Evolutionary conservation across 2,888 invertebrate species (phyloP).

Genomic region (Lasius platythorax): DNA sequence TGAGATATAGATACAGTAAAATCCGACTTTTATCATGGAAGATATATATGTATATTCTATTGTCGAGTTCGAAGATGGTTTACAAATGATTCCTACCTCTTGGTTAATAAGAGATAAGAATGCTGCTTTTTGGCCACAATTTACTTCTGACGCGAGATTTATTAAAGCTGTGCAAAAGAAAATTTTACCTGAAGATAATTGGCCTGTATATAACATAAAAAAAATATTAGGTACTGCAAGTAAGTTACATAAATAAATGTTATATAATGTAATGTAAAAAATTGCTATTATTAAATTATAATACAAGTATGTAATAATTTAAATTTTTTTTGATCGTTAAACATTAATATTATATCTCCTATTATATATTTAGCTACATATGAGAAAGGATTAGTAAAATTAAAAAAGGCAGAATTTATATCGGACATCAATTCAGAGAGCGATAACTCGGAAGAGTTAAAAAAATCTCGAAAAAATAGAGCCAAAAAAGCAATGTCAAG

Average conservation of each 20-base stretch:
- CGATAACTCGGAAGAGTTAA: neutral
- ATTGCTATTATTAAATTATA: too few species aligned
- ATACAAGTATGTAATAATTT: too few species aligned
- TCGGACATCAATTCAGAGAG: slow-evolving; percentile 11
- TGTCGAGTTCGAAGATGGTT: too few species aligned
- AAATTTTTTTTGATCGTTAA: too few species aligned
- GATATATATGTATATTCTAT: too few species aligned
- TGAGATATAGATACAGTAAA: too few species aligned
- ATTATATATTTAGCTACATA: too few species aligned
- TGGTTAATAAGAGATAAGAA: neutral
- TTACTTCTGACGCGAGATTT: neutral
- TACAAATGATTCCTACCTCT: neutral
- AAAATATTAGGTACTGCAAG: neutral
- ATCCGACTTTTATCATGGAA: too few species aligned
- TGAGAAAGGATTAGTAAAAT: too few species aligned
- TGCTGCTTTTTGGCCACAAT: neutral
- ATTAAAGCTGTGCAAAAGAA: neutral
- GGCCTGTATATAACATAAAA: neutral
- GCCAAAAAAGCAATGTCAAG: neutral
- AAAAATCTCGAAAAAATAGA: slow-evolving; percentile 3
- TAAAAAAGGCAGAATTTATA: too few species aligned
- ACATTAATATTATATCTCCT: too few species aligned
- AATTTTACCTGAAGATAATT: neutral
- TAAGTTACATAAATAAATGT: neutral
- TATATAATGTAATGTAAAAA: too few species aligned